A percentile compares a stretch with the other conserved stretches of the same genome.
These are phyloP conservation scores for Apomyelois bistriatella DNA, from an alignment of 2,888 invertebrate genomes.

Conservation along the genomic window DNA sequence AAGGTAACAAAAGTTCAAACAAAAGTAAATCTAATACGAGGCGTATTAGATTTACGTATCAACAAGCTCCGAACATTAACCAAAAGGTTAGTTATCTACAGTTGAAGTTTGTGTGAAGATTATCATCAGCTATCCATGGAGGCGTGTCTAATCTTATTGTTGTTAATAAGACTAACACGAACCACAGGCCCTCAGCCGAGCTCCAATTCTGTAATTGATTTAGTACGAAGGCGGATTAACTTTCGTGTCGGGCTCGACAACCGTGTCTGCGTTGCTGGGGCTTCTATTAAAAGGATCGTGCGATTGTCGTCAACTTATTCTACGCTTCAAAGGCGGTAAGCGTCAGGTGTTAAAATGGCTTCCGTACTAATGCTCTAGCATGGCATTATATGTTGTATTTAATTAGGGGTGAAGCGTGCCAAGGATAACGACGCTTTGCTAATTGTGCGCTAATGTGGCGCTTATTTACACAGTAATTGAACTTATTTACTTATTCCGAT, in stretches of 20 bases:
- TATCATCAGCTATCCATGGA: constrained; percentile 47
- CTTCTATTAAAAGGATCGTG: constrained; percentile 70
- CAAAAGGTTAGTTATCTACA: constrained; percentile 29
- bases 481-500: no score
- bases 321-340: constrained; percentile 36
- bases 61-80: constrained; percentile 17
- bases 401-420: constrained; percentile 29
- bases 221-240: constrained; percentile 56
- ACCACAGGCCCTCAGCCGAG: constrained; percentile 37
- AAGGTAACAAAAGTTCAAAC: no score
- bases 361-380: constrained; percentile 32
- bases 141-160: constrained; percentile 60
- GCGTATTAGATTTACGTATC: no score
- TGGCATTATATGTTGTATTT: constrained; percentile 26
- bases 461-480: no score
- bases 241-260: constrained; percentile 34
- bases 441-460: neutral
- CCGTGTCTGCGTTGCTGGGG: constrained; percentile 33
- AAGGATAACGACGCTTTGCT: constrained; percentile 12
- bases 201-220: constrained; percentile 61
- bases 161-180: constrained; percentile 52
- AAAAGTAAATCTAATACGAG: constrained; percentile 4
- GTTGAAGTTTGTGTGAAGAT: constrained; percentile 49
- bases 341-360: constrained; percentile 41
- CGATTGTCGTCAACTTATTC: constrained; percentile 46